These are phyloP conservation scores for Helarctos malayanus DNA, from an alignment of 2,797 vertebrate species.

Conservation along the genomic window DNA sequence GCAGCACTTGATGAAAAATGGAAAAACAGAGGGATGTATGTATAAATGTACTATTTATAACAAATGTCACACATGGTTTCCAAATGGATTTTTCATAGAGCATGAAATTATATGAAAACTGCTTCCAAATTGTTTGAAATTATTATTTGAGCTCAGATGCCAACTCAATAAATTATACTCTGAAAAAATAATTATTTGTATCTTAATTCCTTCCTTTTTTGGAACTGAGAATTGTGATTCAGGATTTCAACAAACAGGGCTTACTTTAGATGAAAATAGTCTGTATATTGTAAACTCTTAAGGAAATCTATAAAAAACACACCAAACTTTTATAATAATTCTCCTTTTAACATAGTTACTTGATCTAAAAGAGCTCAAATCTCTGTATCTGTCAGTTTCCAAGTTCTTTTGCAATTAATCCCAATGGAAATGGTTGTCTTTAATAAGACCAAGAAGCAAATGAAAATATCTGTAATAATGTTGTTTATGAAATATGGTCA, in stretches of 20 bases:
- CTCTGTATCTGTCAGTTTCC: not conserved
- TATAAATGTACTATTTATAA: slow-evolving; percentile 74
- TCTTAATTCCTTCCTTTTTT: slow-evolving; percentile 81
- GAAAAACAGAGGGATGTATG: slow-evolving; percentile 69
- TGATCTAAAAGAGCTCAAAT: slow-evolving; percentile 8
- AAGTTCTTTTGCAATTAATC: not conserved
- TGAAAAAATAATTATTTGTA: slow-evolving; percentile 85
- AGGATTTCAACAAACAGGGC: slow-evolving; percentile 72
- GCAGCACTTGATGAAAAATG: slow-evolving; percentile 71
- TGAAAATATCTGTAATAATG: not conserved
- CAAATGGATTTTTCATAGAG: slow-evolving; percentile 84
- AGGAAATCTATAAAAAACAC: slow-evolving; percentile 64
- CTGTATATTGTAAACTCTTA: slow-evolving; percentile 14
- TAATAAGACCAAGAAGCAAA: slow-evolving; percentile 37
- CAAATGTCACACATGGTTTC: slow-evolving; percentile 74
- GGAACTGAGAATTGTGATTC: slow-evolving; percentile 74
- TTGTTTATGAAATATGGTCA: slow-evolving; percentile 33
- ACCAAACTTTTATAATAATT: slow-evolving; percentile 62
- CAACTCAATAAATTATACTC: slow-evolving; percentile 84
- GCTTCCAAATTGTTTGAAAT: slow-evolving; percentile 83
- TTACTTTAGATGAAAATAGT: slow-evolving; percentile 73
- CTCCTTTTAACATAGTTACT: not conserved
- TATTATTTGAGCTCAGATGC: slow-evolving; percentile 83
- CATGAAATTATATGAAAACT: slow-evolving; percentile 85
- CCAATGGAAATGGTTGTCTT: not conserved